These are phyloP conservation scores for Zeuzera pyrina DNA, from an alignment of 2,888 invertebrate genomes.

Conservation along the genomic window DNA sequence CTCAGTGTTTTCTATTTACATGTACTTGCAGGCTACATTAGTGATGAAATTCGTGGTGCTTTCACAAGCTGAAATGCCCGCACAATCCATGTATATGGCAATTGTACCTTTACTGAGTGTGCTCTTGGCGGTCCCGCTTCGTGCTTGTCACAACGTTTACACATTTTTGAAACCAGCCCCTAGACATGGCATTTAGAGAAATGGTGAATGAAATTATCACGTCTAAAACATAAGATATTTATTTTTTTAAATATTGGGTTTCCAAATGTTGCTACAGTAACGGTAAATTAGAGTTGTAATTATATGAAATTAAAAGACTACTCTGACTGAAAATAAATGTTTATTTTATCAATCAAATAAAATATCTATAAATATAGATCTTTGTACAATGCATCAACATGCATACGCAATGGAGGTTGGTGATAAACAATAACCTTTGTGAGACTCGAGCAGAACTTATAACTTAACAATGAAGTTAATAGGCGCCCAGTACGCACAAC, in stretches of 20 bases:
- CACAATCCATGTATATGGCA: slow-evolving; percentile 22
- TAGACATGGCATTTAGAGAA: too few relatives aligned
- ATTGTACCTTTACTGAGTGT: slow-evolving; percentile 28
- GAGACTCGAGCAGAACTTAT: slow-evolving; percentile 40
- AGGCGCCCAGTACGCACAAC: not conserved
- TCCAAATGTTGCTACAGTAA: too few relatives aligned
- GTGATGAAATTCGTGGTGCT: slow-evolving; percentile 27
- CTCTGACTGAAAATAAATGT: slow-evolving; percentile 63
- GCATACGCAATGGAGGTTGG: slow-evolving; percentile 48
- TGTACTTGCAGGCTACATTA: slow-evolving; percentile 28
- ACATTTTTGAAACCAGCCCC: slow-evolving; percentile 27
- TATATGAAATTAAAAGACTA: slow-evolving; percentile 22
- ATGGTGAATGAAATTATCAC: too few relatives aligned
- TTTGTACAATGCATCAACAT: slow-evolving; percentile 66
- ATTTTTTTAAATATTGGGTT: too few relatives aligned
- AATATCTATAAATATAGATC: slow-evolving; percentile 68
- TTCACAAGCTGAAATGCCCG: slow-evolving; percentile 32
- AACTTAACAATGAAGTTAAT: slow-evolving; percentile 7
- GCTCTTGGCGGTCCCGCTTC: slow-evolving; percentile 34
- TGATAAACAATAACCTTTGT: slow-evolving; percentile 34
- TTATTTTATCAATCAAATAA: slow-evolving; percentile 70
- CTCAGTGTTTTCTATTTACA: not conserved
- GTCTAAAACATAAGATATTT: too few relatives aligned
- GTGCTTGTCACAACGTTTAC: slow-evolving; percentile 35
- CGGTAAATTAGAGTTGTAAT: too few relatives aligned